These are phyloP conservation scores for Amphipyra berbera DNA, from an alignment of 2,888 invertebrate genomes.

Conservation along the genomic window DNA sequence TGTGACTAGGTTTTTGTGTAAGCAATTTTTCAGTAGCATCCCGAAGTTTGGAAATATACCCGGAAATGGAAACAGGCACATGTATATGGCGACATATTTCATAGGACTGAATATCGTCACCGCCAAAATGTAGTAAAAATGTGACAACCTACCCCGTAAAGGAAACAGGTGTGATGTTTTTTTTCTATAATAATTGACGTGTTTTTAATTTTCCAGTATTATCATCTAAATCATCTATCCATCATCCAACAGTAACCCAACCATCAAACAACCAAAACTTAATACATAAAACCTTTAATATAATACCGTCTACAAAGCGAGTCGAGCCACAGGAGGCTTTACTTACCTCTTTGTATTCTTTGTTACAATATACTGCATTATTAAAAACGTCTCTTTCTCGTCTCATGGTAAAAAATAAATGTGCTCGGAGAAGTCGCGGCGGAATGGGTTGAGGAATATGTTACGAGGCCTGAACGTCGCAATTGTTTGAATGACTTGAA, in stretches of 20 bases:
- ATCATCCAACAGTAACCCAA: conserved; percentile 61
- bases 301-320: conserved; percentile 70
- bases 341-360: conserved; percentile 80
- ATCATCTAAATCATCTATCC: conserved; percentile 8
- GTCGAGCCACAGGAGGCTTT: conserved; percentile 70
- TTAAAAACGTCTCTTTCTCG: conserved; percentile 79
- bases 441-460: conserved; percentile 73
- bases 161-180: too few relatives aligned
- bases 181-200: too few relatives aligned
- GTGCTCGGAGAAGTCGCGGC: conserved; percentile 66
- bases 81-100: too few relatives aligned
- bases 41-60: too few relatives aligned
- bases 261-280: conserved; percentile 71
- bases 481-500: conserved; percentile 69
- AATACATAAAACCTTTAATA: conserved; percentile 75
- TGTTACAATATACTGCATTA: conserved; percentile 85
- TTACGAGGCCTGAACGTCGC: conserved; percentile 68
- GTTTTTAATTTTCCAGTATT: too few relatives aligned
- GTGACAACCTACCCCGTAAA: too few relatives aligned
- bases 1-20: too few relatives aligned
- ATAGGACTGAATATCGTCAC: too few relatives aligned
- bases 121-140: too few relatives aligned
- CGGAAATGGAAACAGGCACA: too few relatives aligned
- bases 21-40: too few relatives aligned
- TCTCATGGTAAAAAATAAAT: conserved; percentile 78